These are phyloP conservation scores for Blastobasis lacticolella DNA, from an alignment of 2,888 invertebrate genomes.

Conservation along the genomic window DNA sequence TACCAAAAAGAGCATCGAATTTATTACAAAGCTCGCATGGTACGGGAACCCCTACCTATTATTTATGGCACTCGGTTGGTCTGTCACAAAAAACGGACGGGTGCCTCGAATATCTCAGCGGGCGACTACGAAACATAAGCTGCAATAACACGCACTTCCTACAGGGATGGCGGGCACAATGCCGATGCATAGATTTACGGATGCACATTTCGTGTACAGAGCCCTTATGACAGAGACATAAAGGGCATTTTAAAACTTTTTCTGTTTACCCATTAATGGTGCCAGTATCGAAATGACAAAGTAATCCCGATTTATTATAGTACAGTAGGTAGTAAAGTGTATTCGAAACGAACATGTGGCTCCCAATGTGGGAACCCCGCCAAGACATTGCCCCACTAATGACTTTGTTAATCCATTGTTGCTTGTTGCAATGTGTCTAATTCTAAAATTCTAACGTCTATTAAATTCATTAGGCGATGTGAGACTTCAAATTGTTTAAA, in stretches of 20 bases:
- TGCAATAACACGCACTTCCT: slow-evolving; percentile 74
- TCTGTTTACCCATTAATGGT: too few relatives aligned
- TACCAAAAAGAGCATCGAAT: slow-evolving; percentile 72
- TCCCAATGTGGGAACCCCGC: slow-evolving; percentile 69
- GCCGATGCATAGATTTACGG: slow-evolving; percentile 37
- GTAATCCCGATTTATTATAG: slow-evolving; percentile 69
- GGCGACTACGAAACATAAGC: slow-evolving; percentile 68
- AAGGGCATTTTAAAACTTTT: slow-evolving; percentile 29
- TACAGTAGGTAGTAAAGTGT: slow-evolving; percentile 50
- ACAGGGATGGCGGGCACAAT: slow-evolving; percentile 39
- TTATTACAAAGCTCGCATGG: slow-evolving; percentile 68
- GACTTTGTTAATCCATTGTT: slow-evolving; percentile 65
- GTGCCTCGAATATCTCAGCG: slow-evolving; percentile 70
- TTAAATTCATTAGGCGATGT: neutral
- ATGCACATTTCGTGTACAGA: slow-evolving; percentile 5
- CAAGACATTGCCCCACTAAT: slow-evolving; percentile 67
- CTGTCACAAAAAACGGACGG: slow-evolving; percentile 73
- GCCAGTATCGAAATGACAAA: slow-evolving; percentile 19
- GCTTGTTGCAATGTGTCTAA: slow-evolving; percentile 35
- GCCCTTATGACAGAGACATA: slow-evolving; percentile 36
- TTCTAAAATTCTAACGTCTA: slow-evolving; percentile 10
- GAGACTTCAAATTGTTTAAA: slow-evolving; percentile 2
- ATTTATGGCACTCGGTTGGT: slow-evolving; percentile 73
- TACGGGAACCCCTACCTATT: slow-evolving; percentile 70
- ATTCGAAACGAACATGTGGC: slow-evolving; percentile 50